Percentiles rank a stretch among this genome's conserved stretches.
phyloP scores from a whole-genome alignment of 2,888 invertebrate genomes.

The Hypselothyrea guttata region DNA sequence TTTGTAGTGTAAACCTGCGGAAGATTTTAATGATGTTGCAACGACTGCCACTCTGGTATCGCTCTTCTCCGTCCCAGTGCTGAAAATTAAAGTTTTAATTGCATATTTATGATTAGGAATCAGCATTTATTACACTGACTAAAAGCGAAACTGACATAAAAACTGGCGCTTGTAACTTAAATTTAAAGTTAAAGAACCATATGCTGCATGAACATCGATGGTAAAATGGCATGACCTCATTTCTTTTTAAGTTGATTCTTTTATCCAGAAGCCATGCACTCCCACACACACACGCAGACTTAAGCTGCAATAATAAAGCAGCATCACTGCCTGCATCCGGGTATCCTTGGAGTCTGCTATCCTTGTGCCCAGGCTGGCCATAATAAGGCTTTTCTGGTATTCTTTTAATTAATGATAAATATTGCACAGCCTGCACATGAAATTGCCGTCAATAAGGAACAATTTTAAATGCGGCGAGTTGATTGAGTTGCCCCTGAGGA shows the following conservation, averaged over 20 bases:
- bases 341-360: background rate
- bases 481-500: slow-evolving; percentile 22
- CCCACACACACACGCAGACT: slow-evolving; percentile 13
- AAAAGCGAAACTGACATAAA: background rate
- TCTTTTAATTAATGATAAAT: slow-evolving; percentile 72
- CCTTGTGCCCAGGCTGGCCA: slow-evolving; percentile 4
- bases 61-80: slow-evolving; percentile 17
- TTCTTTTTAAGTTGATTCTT: slow-evolving; percentile 38
- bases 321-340: slow-evolving; percentile 27
- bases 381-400: slow-evolving; percentile 42
- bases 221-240: slow-evolving; percentile 22
- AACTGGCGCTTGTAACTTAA: background rate
- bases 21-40: slow-evolving; percentile 72
- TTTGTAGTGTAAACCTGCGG: slow-evolving; percentile 66
- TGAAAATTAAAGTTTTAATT: slow-evolving; percentile 4
- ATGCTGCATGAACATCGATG: no score
- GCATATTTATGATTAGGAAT: background rate
- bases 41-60: slow-evolving; percentile 2
- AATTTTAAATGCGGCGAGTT: slow-evolving; percentile 14
- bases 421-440: slow-evolving; percentile 31
- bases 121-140: no score
- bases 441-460: slow-evolving; percentile 19
- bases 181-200: background rate
- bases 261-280: slow-evolving; percentile 13
- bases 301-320: slow-evolving; percentile 61